These are phyloP conservation scores for Thumatha senex DNA, from an alignment of 2,888 invertebrate genomes.

Conservation along the genomic window DNA sequence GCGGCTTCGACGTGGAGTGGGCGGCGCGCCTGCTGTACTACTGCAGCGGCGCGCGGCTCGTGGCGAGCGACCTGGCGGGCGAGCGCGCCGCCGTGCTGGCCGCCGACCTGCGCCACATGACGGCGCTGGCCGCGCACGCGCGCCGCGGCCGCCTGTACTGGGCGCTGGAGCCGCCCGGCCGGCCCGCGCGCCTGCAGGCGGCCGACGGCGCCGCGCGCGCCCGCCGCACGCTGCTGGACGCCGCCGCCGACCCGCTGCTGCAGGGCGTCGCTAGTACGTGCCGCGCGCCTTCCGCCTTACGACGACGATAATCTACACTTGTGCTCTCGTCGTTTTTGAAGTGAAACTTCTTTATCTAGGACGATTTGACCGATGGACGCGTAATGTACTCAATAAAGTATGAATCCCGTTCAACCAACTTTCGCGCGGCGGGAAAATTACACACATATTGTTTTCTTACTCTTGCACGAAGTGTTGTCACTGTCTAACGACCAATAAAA, in stretches of 20 bases:
- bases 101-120: slow-evolving; percentile 83
- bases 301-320: too few species aligned
- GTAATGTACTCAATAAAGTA: too few species aligned
- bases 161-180: slow-evolving; percentile 75
- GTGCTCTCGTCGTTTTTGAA: too few species aligned
- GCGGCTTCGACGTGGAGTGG: slow-evolving; percentile 93
- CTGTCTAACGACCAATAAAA: too few species aligned
- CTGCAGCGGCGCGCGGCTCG: slow-evolving; percentile 85
- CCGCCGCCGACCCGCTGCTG: slow-evolving; percentile 47
- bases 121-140: slow-evolving; percentile 89
- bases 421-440: too few species aligned
- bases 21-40: slow-evolving; percentile 90
- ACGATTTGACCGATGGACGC: too few species aligned
- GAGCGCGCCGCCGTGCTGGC: slow-evolving; percentile 86
- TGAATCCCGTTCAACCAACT: too few species aligned
- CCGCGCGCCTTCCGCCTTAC: neutral
- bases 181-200: slow-evolving; percentile 81
- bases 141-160: slow-evolving; percentile 82
- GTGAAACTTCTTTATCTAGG: too few species aligned
- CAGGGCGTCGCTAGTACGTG: slow-evolving; percentile 57
- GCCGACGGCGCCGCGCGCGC: slow-evolving; percentile 87
- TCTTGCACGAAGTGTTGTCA: too few species aligned
- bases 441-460: too few species aligned
- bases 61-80: slow-evolving; percentile 88
- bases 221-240: slow-evolving; percentile 54